Conservation (phyloP, 1,140 invertebrate species). For the Apis mellifera region DNA sequence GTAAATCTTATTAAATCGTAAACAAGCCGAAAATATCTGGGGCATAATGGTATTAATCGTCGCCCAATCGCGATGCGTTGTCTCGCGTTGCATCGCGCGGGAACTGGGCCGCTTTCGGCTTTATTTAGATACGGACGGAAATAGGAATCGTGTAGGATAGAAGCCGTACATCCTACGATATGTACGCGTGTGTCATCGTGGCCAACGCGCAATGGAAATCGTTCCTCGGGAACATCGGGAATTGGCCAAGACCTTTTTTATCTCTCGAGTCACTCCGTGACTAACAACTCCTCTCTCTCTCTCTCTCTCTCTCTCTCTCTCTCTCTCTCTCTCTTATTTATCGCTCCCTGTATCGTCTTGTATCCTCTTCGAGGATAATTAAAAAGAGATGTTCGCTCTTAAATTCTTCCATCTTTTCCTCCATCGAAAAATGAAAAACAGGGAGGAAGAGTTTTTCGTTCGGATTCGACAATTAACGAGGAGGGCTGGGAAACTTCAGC, state of each 20-base stretch:
- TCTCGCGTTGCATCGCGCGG: conserved; percentile 42
- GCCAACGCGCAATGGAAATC: conserved; percentile 58
- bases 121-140: conserved; percentile 73
- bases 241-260: conserved; percentile 32
- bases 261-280: not conserved
- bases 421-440: too few species aligned
- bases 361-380: not conserved
- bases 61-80: conserved; percentile 38
- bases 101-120: conserved; percentile 71
- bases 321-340: too few species aligned
- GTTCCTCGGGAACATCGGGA: conserved; percentile 33
- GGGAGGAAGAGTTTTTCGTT: too few species aligned
- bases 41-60: conserved; percentile 51
- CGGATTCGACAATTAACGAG: not conserved
- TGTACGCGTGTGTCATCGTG: conserved; percentile 54
- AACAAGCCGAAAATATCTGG: conserved; percentile 52
- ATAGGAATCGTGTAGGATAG: conserved; percentile 63
- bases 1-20: not conserved
- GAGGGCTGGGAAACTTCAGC: not conserved
- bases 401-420: too few species aligned
- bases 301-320: too few species aligned
- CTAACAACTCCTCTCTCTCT: not conserved
- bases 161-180: conserved; percentile 52
- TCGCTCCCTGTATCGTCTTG: too few species aligned
- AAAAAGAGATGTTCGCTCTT: too few species aligned